Evolutionary conservation across 2,113 vertebrate genomes (phyloP).

Genomic region (Gobius niger): DNA sequence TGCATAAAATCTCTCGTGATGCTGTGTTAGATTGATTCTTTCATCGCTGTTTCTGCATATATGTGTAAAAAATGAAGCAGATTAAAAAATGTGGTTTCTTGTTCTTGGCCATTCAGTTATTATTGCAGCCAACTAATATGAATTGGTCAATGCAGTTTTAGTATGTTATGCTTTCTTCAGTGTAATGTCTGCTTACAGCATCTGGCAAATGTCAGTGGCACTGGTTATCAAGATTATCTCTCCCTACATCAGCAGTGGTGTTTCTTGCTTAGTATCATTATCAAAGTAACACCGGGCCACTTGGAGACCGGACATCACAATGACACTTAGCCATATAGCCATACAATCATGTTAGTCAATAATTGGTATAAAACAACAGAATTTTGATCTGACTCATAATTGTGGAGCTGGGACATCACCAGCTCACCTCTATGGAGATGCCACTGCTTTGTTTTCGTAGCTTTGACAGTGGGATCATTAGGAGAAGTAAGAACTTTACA

Average conservation of each 20-base stretch:
- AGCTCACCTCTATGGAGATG: too few relatives aligned
- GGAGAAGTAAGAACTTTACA: too few relatives aligned
- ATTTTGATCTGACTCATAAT: too few relatives aligned
- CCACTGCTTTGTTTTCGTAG: too few relatives aligned
- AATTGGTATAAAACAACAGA: too few relatives aligned
- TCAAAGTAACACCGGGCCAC: neutral
- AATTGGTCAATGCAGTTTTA: neutral
- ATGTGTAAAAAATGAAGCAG: constrained; percentile 4
- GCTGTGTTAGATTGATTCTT: constrained; percentile 3
- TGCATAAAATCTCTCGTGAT: constrained; percentile 38
- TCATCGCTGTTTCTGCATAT: constrained; percentile 5
- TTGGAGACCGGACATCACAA: neutral
- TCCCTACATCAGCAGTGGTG: neutral
- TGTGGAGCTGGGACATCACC: too few relatives aligned
- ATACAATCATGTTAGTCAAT: neutral
- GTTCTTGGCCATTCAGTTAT: constrained; percentile 1
- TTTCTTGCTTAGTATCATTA: neutral
- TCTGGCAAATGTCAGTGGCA: constrained; percentile 4
- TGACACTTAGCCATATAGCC: neutral
- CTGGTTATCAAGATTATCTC: neutral
- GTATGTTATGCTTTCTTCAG: neutral
- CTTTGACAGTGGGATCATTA: too few relatives aligned
- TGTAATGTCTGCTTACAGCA: neutral
- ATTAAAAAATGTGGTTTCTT: constrained; percentile 10
- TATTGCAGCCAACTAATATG: constrained; percentile 1